Evolutionary conservation across 2,888 invertebrate genomes (phyloP).

Genomic region (Drosophila pseudotalamancana): DNA sequence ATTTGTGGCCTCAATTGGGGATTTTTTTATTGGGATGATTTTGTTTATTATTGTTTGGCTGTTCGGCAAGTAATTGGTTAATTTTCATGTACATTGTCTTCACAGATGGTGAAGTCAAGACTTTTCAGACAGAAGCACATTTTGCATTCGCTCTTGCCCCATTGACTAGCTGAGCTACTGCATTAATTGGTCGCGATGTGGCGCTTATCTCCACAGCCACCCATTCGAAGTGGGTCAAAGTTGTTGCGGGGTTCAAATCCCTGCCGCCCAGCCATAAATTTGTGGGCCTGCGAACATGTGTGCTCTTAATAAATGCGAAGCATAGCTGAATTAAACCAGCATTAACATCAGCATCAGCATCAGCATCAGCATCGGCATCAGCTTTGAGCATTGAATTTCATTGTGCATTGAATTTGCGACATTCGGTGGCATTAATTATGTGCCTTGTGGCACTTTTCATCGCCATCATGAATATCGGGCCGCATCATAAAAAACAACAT

Average conservation of each 20-base stretch:
- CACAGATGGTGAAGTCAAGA: not conserved
- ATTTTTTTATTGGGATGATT: not conserved
- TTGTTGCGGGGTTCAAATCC: conserved; percentile 46
- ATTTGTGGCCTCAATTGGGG: conserved; percentile 24
- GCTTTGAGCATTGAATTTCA: conserved; percentile 32
- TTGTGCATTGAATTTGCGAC: conserved; percentile 28
- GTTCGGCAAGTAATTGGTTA: not conserved
- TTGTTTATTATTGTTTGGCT: not conserved
- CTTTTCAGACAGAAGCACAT: conserved; percentile 2
- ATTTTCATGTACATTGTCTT: not conserved
- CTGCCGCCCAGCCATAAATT: conserved; percentile 38
- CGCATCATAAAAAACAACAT: conserved; percentile 42
- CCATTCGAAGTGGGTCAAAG: conserved; percentile 60
- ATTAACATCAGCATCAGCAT: conserved; percentile 5
- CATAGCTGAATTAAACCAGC: conserved; percentile 23
- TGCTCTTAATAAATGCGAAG: conserved; percentile 13
- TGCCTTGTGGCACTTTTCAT: conserved; percentile 26
- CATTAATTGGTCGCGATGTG: conserved; percentile 38
- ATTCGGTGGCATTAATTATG: conserved; percentile 54
- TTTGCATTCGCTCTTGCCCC: conserved; percentile 19
- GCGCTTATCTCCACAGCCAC: conserved; percentile 45
- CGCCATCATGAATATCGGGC: conserved; percentile 29
- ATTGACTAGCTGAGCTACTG: conserved; percentile 11
- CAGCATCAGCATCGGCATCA: no score
- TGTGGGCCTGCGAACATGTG: conserved; percentile 22